Evolutionary conservation across 1,140 invertebrate genomes (phyloP).

Genomic region (Drosophila pectinifera): DNA sequence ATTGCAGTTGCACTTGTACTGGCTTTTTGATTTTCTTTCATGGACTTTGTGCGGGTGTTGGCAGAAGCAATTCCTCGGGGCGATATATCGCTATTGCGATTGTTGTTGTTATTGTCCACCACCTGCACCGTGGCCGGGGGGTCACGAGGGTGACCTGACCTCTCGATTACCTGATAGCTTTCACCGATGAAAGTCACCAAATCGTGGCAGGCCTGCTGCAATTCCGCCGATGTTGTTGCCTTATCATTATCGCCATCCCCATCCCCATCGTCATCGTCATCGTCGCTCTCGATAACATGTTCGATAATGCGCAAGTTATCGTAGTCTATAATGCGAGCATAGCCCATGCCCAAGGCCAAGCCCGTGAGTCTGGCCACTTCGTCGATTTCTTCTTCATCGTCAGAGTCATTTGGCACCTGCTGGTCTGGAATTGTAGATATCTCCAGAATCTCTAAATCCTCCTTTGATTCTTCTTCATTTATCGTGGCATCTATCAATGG

Average conservation of each 20-base stretch:
- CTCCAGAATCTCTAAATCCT: neutral
- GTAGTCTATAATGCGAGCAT: constrained; percentile 78
- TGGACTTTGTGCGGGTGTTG: neutral
- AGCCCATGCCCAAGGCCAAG: constrained; percentile 61
- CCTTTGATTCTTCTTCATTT: constrained; percentile 1
- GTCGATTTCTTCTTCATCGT: constrained; percentile 31
- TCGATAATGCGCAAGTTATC: constrained; percentile 81
- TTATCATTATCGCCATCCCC: neutral
- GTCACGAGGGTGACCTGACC: constrained; percentile 17
- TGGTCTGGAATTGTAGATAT: neutral
- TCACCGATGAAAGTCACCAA: constrained; percentile 77
- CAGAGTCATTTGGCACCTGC: constrained; percentile 8
- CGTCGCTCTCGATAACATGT: constrained; percentile 79
- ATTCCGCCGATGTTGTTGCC: constrained; percentile 7
- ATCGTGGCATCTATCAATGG: neutral
- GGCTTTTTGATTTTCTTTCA: constrained; percentile 50
- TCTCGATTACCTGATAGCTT: constrained; percentile 75
- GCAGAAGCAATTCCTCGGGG: neutral
- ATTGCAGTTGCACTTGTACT: constrained; percentile 14
- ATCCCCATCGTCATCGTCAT: constrained; percentile 50
- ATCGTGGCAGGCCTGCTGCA: constrained; percentile 61
- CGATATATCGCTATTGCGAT: constrained; percentile 35
- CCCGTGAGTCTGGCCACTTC: constrained; percentile 53
- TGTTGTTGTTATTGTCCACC: constrained; percentile 72
- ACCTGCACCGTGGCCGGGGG: constrained; percentile 1